Percentiles rank a stretch among this genome's conserved stretches.
These are phyloP conservation scores for Drosophila robusta DNA, from an alignment of 2,888 invertebrate genomes.

Conservation along the genomic window DNA sequence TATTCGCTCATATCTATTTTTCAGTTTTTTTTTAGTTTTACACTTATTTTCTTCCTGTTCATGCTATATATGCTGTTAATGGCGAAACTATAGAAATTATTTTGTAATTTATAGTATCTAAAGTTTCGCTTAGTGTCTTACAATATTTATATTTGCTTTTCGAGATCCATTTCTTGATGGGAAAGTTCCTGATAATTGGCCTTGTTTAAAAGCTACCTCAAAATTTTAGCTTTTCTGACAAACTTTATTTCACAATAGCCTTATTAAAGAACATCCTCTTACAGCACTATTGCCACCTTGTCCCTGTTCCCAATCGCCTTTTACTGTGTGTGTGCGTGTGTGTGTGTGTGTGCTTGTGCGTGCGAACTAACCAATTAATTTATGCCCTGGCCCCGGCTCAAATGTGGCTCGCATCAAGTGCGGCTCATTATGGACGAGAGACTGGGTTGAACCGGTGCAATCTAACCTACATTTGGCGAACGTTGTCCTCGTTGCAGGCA, in stretches of 20 bases:
- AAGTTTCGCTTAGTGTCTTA: no score
- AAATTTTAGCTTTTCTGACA: neutral
- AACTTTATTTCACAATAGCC: conserved; percentile 7
- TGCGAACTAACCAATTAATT: conserved; percentile 56
- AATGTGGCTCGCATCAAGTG: conserved; percentile 51
- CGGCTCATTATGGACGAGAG: conserved; percentile 48
- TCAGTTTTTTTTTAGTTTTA: no score
- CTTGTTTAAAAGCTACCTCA: neutral
- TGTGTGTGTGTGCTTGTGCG: conserved; percentile 8
- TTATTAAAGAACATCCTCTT: conserved; percentile 27
- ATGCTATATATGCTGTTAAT: no score
- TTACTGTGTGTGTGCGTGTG: conserved; percentile 4
- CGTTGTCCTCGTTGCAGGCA: conserved; percentile 46
- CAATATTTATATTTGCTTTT: neutral
- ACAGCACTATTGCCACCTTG: conserved; percentile 38
- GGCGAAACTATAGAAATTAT: neutral
- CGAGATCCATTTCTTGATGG: no score
- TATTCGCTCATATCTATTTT: no score
- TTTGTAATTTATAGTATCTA: neutral
- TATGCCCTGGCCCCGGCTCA: conserved; percentile 56
- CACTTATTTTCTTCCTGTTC: no score
- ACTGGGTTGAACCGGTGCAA: conserved; percentile 39
- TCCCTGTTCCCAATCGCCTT: conserved; percentile 39
- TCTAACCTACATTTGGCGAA: conserved; percentile 65
- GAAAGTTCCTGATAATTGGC: no score